These are phyloP conservation scores for Beris morrisii DNA, from an alignment of 2,888 invertebrate genomes.

Conservation along the genomic window DNA sequence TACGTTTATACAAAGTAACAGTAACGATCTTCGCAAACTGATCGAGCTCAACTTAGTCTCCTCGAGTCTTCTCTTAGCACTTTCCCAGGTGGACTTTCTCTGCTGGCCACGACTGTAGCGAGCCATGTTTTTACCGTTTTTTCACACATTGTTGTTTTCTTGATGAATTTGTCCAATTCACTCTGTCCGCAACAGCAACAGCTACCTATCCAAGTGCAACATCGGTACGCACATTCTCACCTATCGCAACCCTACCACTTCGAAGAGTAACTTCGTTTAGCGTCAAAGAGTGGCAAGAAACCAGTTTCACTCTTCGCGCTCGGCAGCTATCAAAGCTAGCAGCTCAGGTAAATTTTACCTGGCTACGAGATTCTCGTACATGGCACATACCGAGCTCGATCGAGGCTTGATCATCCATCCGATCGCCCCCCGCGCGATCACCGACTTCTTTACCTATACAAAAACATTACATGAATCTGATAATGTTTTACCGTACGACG, in stretches of 20 bases:
- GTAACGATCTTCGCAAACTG: slow-evolving; percentile 1
- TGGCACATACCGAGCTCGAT: neutral
- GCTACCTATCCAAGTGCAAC: no score
- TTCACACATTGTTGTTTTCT: no score
- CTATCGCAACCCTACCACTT: no score
- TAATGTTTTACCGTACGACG: slow-evolving; percentile 53
- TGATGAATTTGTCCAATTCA: no score
- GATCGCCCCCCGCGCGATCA: neutral
- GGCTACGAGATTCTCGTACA: neutral
- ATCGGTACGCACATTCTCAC: no score
- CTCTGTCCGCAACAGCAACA: no score
- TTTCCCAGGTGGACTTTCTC: slow-evolving; percentile 20
- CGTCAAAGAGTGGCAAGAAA: neutral
- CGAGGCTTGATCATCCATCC: neutral
- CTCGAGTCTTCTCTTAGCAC: slow-evolving; percentile 6
- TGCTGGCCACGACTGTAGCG: slow-evolving; percentile 15
- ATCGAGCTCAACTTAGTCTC: neutral
- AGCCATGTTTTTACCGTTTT: no score
- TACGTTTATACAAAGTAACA: neutral
- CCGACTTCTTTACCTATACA: no score
- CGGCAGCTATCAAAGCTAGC: neutral
- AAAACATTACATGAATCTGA: slow-evolving; percentile 1
- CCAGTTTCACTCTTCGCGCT: slow-evolving; percentile 8
- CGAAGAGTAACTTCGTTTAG: no score
- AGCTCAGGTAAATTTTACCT: slow-evolving; percentile 1